Conservation (phyloP, 2,888 invertebrate genomes). For the Tipula lateralis region DNA sequence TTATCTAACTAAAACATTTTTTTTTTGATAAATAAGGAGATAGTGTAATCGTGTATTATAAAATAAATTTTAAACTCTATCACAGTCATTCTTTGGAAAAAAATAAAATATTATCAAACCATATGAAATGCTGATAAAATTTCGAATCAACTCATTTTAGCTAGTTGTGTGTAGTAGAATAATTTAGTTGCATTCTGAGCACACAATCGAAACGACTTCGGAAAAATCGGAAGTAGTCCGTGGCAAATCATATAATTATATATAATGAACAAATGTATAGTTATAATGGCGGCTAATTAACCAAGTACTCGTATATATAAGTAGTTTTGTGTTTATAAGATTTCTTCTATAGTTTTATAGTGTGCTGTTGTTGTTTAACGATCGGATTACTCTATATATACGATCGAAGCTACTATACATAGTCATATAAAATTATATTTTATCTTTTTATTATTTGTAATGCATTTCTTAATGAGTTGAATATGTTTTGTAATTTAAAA, state of each 20-base stretch:
- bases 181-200: not conserved
- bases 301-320: too few species aligned
- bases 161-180: not conserved
- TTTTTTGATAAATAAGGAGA: conserved; percentile 11
- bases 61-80: not conserved
- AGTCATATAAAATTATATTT: not conserved
- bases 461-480: not conserved
- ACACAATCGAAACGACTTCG: not conserved
- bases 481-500: not conserved
- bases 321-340: not conserved
- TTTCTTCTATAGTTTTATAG: not conserved
- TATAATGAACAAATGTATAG: too few species aligned
- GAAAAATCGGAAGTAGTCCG: not conserved
- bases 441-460: conserved; percentile 20
- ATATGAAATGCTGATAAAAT: conserved; percentile 7
- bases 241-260: not conserved
- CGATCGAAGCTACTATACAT: not conserved
- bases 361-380: not conserved
- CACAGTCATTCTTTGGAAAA: not conserved
- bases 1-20: not conserved
- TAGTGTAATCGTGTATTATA: not conserved
- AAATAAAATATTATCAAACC: not conserved
- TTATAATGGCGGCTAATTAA: not conserved
- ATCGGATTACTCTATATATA: too few species aligned
- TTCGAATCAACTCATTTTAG: not conserved